A percentile compares a stretch with the other conserved stretches of the same genome.
Conservation (phyloP, 2,797 vertebrate genomes). For the Enteromius mattozi region DNA sequence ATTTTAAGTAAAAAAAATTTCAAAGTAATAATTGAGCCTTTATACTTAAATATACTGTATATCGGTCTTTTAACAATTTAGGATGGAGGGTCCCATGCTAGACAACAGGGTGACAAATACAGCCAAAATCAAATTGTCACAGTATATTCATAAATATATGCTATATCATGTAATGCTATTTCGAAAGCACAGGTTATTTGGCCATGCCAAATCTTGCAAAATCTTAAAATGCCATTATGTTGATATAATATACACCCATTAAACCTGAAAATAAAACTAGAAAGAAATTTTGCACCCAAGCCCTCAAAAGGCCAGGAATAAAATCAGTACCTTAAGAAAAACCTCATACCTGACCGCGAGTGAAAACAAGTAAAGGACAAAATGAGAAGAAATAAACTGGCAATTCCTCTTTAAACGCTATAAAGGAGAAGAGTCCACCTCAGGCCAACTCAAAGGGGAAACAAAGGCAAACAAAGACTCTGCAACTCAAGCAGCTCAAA, state of each 20-base stretch:
- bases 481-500: conserved; percentile 45
- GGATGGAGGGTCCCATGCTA: neutral
- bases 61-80: too few relatives aligned
- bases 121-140: neutral
- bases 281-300: neutral
- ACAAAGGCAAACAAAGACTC: conserved; percentile 45
- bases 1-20: neutral
- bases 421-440: conserved; percentile 13
- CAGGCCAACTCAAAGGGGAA: conserved; percentile 3
- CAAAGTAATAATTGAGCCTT: neutral
- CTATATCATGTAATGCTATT: neutral
- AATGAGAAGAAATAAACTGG: neutral
- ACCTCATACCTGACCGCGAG: neutral
- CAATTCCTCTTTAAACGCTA: conserved; percentile 13
- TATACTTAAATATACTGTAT: too few relatives aligned
- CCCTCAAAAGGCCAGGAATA: conserved; percentile 1
- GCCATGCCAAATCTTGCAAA: neutral
- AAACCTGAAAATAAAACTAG: neutral
- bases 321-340: neutral
- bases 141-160: neutral
- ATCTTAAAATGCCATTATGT: neutral
- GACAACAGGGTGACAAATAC: neutral
- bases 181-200: neutral
- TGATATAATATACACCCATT: neutral
- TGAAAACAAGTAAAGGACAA: conserved; percentile 8